Evolutionary conservation across 2,113 vertebrate species (phyloP), one percentile per base, ranked within the genome.

Genomic region (Eolophus roseicapilla): DNA sequence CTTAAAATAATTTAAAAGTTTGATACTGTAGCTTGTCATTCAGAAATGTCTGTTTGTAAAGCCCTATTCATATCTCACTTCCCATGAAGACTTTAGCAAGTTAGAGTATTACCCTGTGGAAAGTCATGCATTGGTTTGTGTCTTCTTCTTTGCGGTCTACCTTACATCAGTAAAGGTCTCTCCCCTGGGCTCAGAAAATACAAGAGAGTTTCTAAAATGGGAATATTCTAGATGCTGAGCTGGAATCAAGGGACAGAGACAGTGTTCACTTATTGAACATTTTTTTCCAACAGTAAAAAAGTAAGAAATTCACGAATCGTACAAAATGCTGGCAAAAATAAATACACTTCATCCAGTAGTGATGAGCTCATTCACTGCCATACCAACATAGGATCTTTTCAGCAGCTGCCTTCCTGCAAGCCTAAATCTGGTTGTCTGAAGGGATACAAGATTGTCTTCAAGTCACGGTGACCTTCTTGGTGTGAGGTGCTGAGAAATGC

Each of bases 231-330:
- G 86, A 84, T 70, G n/a, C 25, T 97, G 81, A 67, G 24, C 71
- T 73, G 25, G 13, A 92, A 64, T 93, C 68, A 86, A 74, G 55
- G 35, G 82, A 65, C 17, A 74, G 82, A 91, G 37, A 57, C 59
- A 90, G 68, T 46, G 44, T 93, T 87, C 2, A 3, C 43, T 70
- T 92, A 52, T 53, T 94, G 81, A 94, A 94, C 76, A 86, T 27
- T 95, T 97, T 95, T 96, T 97, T 96, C 90, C 95, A 70, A 76
- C 18, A 21, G 78, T 82, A 94, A 52, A 88, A 93, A 93, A 82
- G 15, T 64, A 92, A 92, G 76, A 10, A 62, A 94, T 86, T 84
- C 41, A 80, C 93, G 92, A 96, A 96, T 96, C 93, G 95, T 63
- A 82, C 12, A 92, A 92, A 95, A 93, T 49, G 8, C 37, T 96